Evolutionary conservation across 2,888 invertebrate genomes (phyloP), one percentile per base, ranked within the genome.

Genomic region (Neria commutata): DNA sequence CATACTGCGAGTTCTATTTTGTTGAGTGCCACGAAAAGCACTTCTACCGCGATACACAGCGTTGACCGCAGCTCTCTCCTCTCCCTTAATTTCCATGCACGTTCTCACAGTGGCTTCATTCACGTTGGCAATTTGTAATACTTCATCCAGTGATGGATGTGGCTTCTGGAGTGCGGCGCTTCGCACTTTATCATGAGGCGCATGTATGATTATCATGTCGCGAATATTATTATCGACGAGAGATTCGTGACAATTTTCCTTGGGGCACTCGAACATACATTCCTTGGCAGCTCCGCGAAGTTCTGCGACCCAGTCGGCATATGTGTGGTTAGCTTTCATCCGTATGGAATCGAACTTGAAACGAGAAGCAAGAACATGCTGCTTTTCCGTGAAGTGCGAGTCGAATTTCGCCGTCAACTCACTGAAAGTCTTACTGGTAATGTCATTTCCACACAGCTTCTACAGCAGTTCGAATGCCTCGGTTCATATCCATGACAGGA

Each of bases 171-270:
- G 19, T 14, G 23, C 40, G 11, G 40, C 21, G 6, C 34, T 23
- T 16, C 51, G 51, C 10, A 51, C 51, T 16, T 51, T 37, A 11
- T 51, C 40, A 17, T 51, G 37, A 4, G 16, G 37, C 4, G 37
- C n/a, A 37, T 37, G 37, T 6, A n/a, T 37, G n/a, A n/a, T n/a
- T 4, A 37, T n/a, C 29, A 29, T 29, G 29, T 29, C 11, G 6
- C 29, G 6, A 29, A 29, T 29, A 8, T 37, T 37, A n/a, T n/a
- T 37, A n/a, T 37, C 37, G 6, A 37, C 37, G n/a, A 14, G n/a
- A 4, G 37, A 37, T 37, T 11, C 37, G 10, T 37, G 11, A n/a
- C 37, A 37, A 11, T n/a, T n/a, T 11, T 4, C 4, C n/a, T 37
- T 37, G n/a, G 37, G 4, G 16, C 37, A 37, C 16, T 11, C 16